phyloP scores from a whole-genome alignment of 2,113 vertebrate species.

The Pelusios castaneus region DNA sequence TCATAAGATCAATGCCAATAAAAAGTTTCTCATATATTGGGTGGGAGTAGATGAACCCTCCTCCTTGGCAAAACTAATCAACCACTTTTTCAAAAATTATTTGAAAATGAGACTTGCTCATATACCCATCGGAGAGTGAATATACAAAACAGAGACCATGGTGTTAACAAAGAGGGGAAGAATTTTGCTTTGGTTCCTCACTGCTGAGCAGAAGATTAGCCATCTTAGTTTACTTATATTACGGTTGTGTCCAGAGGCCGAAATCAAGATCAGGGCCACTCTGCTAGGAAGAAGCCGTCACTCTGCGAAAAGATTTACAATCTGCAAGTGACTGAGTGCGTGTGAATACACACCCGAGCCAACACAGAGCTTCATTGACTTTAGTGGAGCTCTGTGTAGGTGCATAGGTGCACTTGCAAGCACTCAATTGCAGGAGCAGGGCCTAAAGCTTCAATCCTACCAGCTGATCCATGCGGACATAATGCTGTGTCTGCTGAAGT shows the following conservation, averaged over 20 bases:
- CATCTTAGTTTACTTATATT: not conserved
- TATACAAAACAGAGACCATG: not conserved
- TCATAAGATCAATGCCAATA: slow-evolving; percentile 5
- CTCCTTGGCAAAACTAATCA: not conserved
- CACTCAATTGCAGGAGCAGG: not conserved
- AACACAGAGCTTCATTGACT: not conserved
- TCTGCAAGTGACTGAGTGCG: not conserved
- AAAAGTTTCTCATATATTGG: slow-evolving; percentile 1
- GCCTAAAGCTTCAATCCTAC: not conserved
- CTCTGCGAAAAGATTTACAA: not conserved
- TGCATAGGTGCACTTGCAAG: fast-evolving
- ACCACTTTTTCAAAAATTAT: slow-evolving; percentile 33
- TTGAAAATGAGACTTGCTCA: slow-evolving; percentile 19
- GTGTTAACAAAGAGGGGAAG: not conserved
- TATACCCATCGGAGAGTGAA: not conserved
- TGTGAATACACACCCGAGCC: not conserved
- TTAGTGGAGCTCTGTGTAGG: not conserved
- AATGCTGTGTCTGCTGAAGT: not conserved
- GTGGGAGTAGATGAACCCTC: slow-evolving; percentile 3
- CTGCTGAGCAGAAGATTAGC: not conserved
- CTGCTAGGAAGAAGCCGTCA: not conserved
- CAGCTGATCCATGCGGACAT: not conserved
- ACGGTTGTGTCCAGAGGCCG: not conserved
- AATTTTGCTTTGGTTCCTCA: not conserved
- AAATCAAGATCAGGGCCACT: not conserved